Evolutionary conservation across 2,888 invertebrate species (phyloP).

Genomic region (Tachina lurida): DNA sequence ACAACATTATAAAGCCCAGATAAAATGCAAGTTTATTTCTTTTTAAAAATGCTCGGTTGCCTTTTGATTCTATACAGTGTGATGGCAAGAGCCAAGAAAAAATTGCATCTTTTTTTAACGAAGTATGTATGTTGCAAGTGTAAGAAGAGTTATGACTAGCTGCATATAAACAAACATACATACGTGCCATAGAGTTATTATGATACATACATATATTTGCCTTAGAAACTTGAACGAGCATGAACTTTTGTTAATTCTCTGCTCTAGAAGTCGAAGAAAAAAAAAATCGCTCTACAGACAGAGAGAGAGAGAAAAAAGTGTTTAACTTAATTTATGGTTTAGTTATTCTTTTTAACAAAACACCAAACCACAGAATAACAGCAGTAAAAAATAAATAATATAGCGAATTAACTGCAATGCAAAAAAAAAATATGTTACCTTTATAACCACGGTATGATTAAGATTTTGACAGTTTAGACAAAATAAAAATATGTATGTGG

Average conservation of each 20-base stretch:
- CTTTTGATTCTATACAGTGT: neutral
- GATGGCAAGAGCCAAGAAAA: constrained; percentile 23
- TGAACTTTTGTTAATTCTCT: constrained; percentile 72
- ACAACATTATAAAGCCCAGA: constrained; percentile 34
- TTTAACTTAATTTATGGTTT: constrained; percentile 67
- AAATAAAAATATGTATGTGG: constrained; percentile 53
- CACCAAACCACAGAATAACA: constrained; percentile 22
- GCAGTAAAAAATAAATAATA: constrained; percentile 13
- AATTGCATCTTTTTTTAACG: constrained; percentile 26
- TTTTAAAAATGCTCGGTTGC: neutral
- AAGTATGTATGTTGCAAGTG: constrained; percentile 54
- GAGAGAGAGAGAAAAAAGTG: constrained; percentile 41
- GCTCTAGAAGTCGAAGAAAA: constrained; percentile 2
- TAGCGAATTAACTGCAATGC: neutral
- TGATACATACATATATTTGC: constrained; percentile 41
- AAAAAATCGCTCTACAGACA: neutral
- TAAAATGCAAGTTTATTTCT: constrained; percentile 34
- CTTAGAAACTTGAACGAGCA: constrained; percentile 73
- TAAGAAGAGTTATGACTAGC: constrained; percentile 54
- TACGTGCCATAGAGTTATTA: constrained; percentile 7
- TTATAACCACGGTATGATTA: constrained; percentile 45
- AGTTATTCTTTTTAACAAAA: constrained; percentile 55
- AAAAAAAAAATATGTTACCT: constrained; percentile 43
- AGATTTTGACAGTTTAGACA: constrained; percentile 66
- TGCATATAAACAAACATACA: constrained; percentile 12